Evolutionary conservation across 1,140 invertebrate genomes (phyloP).

Genomic region (Neocloeon triangulifer): DNA sequence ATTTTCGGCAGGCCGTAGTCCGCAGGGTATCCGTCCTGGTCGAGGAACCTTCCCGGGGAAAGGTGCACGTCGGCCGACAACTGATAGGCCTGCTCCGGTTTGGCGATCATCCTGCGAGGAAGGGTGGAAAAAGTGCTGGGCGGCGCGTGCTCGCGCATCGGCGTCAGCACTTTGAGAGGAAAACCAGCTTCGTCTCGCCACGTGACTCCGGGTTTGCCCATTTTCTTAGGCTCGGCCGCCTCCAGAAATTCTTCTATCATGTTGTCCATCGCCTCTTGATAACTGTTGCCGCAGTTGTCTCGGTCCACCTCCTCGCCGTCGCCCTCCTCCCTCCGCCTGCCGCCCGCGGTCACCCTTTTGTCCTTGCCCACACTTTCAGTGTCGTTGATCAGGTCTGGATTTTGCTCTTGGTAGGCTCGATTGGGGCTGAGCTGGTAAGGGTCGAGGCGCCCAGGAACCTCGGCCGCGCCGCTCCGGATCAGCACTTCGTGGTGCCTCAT

Average conservation of each 20-base stretch:
- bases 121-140: neutral
- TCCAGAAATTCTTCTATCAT: conserved; percentile 9
- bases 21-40: conserved; percentile 49
- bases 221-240: neutral
- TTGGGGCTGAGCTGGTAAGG: neutral
- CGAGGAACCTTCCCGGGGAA: conserved; percentile 40
- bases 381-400: conserved; percentile 53
- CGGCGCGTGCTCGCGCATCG: too few relatives aligned
- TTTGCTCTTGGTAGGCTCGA: conserved; percentile 24
- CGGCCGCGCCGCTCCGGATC: conserved; percentile 10
- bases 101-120: conserved; percentile 21
- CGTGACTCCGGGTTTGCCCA: conserved; percentile 18
- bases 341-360: conserved; percentile 6
- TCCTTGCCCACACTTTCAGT: conserved; percentile 39
- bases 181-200: too few relatives aligned
- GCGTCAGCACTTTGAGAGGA: too few relatives aligned
- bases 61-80: conserved; percentile 39
- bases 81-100: conserved; percentile 23
- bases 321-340: conserved; percentile 1
- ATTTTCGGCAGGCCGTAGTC: conserved; percentile 57
- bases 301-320: conserved; percentile 7
- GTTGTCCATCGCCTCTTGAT: conserved; percentile 12
- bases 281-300: conserved; percentile 5
- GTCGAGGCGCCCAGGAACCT: conserved; percentile 7
- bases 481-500: conserved; percentile 11